Evolutionary conservation across 1,140 invertebrate genomes (phyloP).

Genomic region (Lysiphlebus fabarum): DNA sequence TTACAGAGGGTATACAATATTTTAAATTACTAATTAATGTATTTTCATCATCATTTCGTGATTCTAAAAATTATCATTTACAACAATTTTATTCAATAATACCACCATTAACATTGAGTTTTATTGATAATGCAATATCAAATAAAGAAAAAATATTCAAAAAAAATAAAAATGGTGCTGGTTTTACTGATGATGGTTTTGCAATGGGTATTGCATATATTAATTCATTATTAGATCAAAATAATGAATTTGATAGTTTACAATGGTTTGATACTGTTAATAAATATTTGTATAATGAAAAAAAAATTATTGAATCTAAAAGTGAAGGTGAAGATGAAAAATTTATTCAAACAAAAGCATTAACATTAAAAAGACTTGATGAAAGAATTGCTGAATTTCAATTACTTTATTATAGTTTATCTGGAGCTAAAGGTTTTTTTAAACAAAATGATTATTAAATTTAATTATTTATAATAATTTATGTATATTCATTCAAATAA

Average conservation of each 20-base stretch:
- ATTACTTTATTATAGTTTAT: conserved; percentile 85
- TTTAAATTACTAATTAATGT: conserved; percentile 92
- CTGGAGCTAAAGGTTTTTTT: conserved; percentile 93
- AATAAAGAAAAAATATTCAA: conserved; percentile 91
- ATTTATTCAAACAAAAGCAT: conserved; percentile 86
- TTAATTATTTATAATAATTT: neutral
- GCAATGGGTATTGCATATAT: conserved; percentile 85
- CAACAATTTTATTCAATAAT: conserved; percentile 92
- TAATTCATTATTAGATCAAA: conserved; percentile 67
- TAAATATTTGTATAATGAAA: conserved; percentile 64
- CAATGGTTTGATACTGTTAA: conserved; percentile 93
- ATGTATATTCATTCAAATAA: no score
- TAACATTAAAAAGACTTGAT: conserved; percentile 84
- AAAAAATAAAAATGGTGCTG: conserved; percentile 79
- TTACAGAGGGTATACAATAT: conserved; percentile 91
- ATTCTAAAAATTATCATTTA: conserved; percentile 85
- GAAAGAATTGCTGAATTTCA: conserved; percentile 86
- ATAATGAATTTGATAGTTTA: conserved; percentile 83
- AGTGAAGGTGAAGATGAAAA: conserved; percentile 69
- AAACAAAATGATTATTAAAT: conserved; percentile 51
- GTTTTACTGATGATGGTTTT: conserved; percentile 98
- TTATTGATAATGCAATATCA: conserved; percentile 87
- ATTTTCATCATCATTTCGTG: conserved; percentile 84
- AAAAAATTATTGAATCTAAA: conserved; percentile 40
- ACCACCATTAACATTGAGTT: conserved; percentile 92